These are phyloP conservation scores for Lamellibrachia columna DNA, from an alignment of 2,888 invertebrate species.

Conservation along the genomic window DNA sequence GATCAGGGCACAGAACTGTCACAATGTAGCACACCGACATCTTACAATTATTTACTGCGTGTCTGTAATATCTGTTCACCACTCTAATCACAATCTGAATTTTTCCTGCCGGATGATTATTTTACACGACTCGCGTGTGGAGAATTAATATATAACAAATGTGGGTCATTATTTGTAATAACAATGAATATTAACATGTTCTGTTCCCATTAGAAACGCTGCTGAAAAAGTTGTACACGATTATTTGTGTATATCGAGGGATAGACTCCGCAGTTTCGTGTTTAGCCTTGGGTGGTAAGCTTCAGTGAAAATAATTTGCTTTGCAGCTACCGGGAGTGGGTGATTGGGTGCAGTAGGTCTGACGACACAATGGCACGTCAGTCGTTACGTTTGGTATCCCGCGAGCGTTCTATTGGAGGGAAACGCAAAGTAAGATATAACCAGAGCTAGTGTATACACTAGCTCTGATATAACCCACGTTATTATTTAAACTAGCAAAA, in stretches of 20 bases:
- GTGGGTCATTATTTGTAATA: background rate
- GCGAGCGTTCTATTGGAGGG: background rate
- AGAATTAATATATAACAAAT: background rate
- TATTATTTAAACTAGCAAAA: too few relatives aligned
- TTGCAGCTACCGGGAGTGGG: background rate
- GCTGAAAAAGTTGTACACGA: background rate
- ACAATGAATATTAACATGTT: background rate
- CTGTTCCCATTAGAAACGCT: background rate
- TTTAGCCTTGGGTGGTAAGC: background rate
- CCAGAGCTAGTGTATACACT: background rate
- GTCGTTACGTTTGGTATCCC: background rate
- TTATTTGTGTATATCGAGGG: background rate
- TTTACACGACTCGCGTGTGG: background rate
- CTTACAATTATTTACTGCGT: background rate
- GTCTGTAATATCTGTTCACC: background rate
- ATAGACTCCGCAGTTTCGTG: background rate
- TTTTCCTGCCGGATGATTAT: background rate
- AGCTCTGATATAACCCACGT: too few relatives aligned
- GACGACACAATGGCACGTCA: background rate
- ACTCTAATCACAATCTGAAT: background rate
- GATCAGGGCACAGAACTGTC: background rate
- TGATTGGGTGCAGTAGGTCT: background rate
- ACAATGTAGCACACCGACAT: background rate
- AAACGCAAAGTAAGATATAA: background rate
- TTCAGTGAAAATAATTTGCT: background rate